phyloP scores from a whole-genome alignment of 2,888 invertebrate species.

The Ischnus inquisitorius region DNA sequence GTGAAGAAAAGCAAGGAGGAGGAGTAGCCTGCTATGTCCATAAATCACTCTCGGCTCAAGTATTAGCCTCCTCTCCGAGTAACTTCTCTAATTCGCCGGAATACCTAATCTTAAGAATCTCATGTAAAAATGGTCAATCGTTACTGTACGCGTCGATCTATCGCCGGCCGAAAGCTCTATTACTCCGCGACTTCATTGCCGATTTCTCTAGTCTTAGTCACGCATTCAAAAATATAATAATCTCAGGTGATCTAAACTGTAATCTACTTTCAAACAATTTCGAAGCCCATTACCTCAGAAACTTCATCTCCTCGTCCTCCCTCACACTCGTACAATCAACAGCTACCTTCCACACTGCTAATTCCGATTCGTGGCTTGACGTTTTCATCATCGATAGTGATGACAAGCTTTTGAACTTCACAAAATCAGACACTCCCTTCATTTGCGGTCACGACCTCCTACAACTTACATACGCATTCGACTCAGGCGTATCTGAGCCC shows the following conservation, averaged over 20 bases:
- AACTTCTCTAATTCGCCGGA: conserved; percentile 24
- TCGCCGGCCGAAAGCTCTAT: not conserved
- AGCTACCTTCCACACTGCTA: not conserved
- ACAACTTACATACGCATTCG: not conserved
- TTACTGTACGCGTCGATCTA: conserved; percentile 8
- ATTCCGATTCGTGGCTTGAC: not conserved
- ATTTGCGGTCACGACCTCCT: no score
- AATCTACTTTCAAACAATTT: not conserved
- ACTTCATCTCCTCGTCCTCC: not conserved
- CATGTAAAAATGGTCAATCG: not conserved
- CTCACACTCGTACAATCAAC: not conserved
- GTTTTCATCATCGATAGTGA: not conserved
- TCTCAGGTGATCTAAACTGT: conserved; percentile 36
- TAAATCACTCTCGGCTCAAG: no score
- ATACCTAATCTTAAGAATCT: conserved; percentile 9
- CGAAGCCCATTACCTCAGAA: not conserved
- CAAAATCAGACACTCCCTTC: no score
- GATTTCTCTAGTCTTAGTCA: not conserved
- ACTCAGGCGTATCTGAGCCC: not conserved
- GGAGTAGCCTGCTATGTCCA: no score
- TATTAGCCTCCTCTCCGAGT: not conserved
- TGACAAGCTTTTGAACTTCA: not conserved
- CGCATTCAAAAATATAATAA: not conserved
- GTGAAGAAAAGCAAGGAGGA: no score
- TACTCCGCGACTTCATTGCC: not conserved